phyloP scores from a whole-genome alignment of 2,797 vertebrate species.

The Pelochelys cantorii region DNA sequence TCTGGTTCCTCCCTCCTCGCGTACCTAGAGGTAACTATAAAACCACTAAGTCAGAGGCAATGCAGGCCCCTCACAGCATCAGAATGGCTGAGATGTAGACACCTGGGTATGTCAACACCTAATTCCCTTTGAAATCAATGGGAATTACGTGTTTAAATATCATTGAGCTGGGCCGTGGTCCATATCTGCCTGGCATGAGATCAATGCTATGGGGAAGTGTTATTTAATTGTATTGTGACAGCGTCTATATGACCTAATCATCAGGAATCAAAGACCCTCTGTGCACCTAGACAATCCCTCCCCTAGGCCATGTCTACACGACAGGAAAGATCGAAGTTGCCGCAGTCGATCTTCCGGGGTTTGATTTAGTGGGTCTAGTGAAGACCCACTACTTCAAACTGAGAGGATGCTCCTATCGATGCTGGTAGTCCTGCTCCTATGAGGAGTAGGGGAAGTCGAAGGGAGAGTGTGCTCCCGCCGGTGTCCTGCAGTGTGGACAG shows the following conservation, averaged over 20 bases:
- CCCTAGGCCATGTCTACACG: not conserved
- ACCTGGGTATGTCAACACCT: not conserved
- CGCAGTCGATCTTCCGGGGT: too few relatives aligned
- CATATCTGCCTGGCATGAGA: not conserved
- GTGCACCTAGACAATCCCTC: not conserved
- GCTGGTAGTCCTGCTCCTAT: too few relatives aligned
- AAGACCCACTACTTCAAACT: too few relatives aligned
- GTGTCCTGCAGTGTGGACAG: too few relatives aligned
- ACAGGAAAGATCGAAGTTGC: too few relatives aligned
- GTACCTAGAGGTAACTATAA: not conserved
- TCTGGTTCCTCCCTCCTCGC: fast-evolving
- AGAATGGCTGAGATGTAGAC: not conserved
- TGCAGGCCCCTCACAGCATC: not conserved
- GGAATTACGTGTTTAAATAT: not conserved
- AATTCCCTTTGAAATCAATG: not conserved
- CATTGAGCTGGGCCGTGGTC: not conserved
- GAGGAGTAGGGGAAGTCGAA: too few relatives aligned
- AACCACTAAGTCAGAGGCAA: not conserved
- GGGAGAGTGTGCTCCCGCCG: too few relatives aligned
- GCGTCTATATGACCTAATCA: not conserved
- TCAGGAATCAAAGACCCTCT: not conserved
- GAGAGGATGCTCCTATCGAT: too few relatives aligned
- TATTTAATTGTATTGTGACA: too few relatives aligned
- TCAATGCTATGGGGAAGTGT: not conserved
- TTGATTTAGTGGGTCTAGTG: too few relatives aligned